These are phyloP conservation scores for Glossophaga mutica DNA, from an alignment of 2,797 vertebrate species.

Conservation along the genomic window DNA sequence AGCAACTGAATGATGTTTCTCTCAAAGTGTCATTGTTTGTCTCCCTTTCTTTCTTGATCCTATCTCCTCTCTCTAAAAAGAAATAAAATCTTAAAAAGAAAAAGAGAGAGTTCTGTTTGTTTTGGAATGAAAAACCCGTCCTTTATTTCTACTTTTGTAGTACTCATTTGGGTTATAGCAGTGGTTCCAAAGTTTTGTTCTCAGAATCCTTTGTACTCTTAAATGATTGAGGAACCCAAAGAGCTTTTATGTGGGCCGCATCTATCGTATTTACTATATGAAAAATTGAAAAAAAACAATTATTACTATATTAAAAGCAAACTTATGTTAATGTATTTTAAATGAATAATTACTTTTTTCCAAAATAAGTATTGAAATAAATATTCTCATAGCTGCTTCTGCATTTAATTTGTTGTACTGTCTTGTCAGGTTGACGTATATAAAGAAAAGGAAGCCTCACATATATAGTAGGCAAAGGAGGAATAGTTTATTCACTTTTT, in stretches of 20 bases:
- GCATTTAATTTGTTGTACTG: background rate
- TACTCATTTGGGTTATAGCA: background rate
- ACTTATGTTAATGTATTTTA: background rate
- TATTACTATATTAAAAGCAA: background rate
- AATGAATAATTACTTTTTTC: background rate
- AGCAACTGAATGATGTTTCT: background rate
- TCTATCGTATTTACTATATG: background rate
- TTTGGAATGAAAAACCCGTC: background rate
- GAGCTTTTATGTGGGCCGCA: background rate
- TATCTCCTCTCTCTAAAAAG: background rate
- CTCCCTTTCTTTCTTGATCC: background rate
- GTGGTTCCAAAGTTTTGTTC: background rate
- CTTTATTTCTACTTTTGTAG: conserved; percentile 1
- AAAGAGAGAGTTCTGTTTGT: background rate
- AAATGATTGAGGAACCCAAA: background rate
- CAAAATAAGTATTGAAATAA: background rate
- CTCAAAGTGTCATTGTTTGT: background rate
- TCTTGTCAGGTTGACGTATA: background rate
- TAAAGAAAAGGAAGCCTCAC: background rate
- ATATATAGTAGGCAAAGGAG: background rate
- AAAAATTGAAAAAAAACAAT: background rate
- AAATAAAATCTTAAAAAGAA: background rate
- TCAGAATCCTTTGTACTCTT: background rate
- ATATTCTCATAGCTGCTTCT: background rate
- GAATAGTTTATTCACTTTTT: background rate